Percentiles rank a stretch among this genome's conserved stretches.
Conservation (phyloP, 2,797 vertebrate genomes). For the Xyrichtys novacula region DNA sequence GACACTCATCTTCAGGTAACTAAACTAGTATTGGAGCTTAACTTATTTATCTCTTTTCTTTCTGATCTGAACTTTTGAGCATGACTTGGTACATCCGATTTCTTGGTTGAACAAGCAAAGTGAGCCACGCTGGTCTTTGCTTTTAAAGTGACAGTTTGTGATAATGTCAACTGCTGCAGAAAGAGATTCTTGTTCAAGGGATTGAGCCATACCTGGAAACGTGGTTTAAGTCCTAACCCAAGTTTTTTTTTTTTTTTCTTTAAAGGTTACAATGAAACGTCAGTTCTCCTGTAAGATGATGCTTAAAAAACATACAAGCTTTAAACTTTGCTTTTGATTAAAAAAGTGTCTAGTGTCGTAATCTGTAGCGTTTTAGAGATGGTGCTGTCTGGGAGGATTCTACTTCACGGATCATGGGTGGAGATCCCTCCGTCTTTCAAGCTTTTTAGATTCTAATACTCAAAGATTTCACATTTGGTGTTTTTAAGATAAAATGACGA, state of each 20-base stretch:
- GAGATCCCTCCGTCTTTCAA: neutral
- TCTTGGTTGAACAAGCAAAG: slow-evolving; percentile 1
- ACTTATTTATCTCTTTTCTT: slow-evolving; percentile 39
- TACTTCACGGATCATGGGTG: neutral
- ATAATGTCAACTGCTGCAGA: neutral
- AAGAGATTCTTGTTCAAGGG: neutral
- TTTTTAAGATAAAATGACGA: too few relatives aligned
- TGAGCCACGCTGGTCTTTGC: slow-evolving; percentile 10
- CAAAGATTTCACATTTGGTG: too few relatives aligned
- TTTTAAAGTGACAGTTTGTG: slow-evolving; percentile 10
- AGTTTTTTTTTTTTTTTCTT: neutral
- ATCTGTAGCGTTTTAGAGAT: slow-evolving; percentile 2
- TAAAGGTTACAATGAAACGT: neutral
- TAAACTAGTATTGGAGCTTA: slow-evolving; percentile 60
- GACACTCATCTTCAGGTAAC: slow-evolving; percentile 85
- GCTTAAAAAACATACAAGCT: neutral
- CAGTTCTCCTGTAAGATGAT: neutral
- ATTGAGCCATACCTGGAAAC: slow-evolving; percentile 14
- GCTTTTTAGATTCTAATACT: too few relatives aligned
- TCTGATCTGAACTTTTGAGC: slow-evolving; percentile 32
- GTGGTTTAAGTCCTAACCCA: neutral
- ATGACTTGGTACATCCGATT: slow-evolving; percentile 20
- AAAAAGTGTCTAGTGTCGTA: neutral
- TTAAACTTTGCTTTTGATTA: neutral
- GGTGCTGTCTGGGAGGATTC: neutral